Evolutionary conservation across 1,140 invertebrate genomes (phyloP).

Genomic region (Dinoponera quadriceps): DNA sequence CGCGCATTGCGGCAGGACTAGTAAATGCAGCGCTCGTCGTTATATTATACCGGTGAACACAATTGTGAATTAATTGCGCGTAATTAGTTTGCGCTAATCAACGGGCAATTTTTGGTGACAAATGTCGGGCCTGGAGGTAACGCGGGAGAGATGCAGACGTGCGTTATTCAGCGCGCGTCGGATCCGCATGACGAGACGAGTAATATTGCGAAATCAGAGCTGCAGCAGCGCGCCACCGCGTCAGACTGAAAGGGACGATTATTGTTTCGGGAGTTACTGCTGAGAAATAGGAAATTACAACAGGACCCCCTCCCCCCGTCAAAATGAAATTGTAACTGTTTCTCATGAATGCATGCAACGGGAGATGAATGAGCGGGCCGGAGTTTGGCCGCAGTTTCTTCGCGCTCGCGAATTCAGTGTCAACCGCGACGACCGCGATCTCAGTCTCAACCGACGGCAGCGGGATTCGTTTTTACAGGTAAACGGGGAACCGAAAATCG

Average conservation of each 20-base stretch:
- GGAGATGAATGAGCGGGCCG: neutral
- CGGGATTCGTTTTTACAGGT: neutral
- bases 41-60: neutral
- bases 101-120: neutral
- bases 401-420: neutral
- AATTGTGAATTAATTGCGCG: conserved; percentile 4
- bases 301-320: too few relatives aligned
- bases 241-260: neutral
- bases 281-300: conserved; percentile 34
- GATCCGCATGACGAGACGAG: conserved; percentile 22
- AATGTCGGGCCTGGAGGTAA: neutral
- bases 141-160: too few relatives aligned
- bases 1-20: neutral
- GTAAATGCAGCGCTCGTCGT: neutral
- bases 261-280: conserved; percentile 45
- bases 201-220: conserved; percentile 40
- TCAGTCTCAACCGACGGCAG: neutral
- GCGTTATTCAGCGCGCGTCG: neutral
- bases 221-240: neutral
- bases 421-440: neutral
- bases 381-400: neutral
- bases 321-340: conserved; percentile 42
- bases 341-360: neutral
- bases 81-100: conserved; percentile 50
- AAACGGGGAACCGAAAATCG: neutral